These are phyloP conservation scores for Teleogryllus occipitalis DNA, from an alignment of 1,140 invertebrate species.

Conservation along the genomic window DNA sequence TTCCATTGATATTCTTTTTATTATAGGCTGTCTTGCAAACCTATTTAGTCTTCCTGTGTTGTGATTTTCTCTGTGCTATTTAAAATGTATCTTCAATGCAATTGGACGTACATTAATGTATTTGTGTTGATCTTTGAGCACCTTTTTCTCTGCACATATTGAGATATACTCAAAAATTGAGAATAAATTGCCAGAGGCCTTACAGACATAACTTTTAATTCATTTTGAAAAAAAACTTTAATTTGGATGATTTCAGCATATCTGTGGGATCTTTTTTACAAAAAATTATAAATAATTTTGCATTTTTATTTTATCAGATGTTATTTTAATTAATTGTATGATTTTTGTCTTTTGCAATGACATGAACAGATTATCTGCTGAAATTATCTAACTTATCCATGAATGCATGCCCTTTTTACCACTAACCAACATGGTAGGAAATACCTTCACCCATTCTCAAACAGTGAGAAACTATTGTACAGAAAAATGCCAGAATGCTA, in stretches of 20 bases:
- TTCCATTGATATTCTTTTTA: conserved; percentile 2
- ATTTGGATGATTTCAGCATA: neutral
- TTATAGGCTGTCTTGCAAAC: neutral
- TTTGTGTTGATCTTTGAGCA: neutral
- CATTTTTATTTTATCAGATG: neutral
- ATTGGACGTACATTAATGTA: neutral
- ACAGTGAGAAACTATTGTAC: too few relatives aligned
- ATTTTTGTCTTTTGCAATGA: neutral
- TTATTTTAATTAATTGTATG: neutral
- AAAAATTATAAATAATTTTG: too few relatives aligned
- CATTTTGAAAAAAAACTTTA: neutral
- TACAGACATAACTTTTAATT: neutral
- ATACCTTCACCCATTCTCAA: neutral
- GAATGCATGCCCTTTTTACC: neutral
- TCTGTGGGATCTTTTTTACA: neutral
- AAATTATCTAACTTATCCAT: neutral
- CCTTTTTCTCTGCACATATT: conserved; percentile 4
- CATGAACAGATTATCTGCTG: neutral
- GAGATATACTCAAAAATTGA: neutral
- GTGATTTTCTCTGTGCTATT: neutral
- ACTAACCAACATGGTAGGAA: neutral
- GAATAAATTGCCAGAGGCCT: conserved; percentile 3
- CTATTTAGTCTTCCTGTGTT: neutral
- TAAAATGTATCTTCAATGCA: neutral
- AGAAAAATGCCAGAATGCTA: too few relatives aligned